Conservation (phyloP, 2,888 invertebrate species). For the Cantharis rustica region DNA sequence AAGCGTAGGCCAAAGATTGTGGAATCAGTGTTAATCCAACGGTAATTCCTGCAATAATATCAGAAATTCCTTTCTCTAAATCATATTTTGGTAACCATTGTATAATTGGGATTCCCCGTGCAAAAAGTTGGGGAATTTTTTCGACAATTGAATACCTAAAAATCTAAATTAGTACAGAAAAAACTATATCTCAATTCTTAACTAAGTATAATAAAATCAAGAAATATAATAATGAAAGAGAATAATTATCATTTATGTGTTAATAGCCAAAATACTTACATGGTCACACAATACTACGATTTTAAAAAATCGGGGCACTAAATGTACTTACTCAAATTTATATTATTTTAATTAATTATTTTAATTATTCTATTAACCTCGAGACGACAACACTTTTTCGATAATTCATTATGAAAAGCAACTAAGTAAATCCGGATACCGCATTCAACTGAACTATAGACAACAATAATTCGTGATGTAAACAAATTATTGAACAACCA, state of each 20-base stretch:
- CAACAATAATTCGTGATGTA: neutral
- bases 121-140: neutral
- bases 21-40: slow-evolving; percentile 79
- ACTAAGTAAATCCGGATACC: neutral
- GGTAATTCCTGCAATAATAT: slow-evolving; percentile 76
- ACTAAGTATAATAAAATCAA: neutral
- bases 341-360: neutral
- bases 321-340: neutral
- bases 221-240: neutral
- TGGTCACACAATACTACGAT: neutral
- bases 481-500: neutral
- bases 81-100: slow-evolving; percentile 66
- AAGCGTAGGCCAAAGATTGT: slow-evolving; percentile 78
- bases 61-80: slow-evolving; percentile 62
- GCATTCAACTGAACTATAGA: neutral
- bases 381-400: neutral
- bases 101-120: slow-evolving; percentile 57
- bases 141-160: neutral
- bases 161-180: neutral
- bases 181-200: neutral
- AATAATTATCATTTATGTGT: neutral
- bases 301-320: neutral
- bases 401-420: neutral
- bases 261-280: neutral
- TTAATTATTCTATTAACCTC: neutral